phyloP scores from a whole-genome alignment of 2,113 vertebrate species.

The Martes martes region DNA sequence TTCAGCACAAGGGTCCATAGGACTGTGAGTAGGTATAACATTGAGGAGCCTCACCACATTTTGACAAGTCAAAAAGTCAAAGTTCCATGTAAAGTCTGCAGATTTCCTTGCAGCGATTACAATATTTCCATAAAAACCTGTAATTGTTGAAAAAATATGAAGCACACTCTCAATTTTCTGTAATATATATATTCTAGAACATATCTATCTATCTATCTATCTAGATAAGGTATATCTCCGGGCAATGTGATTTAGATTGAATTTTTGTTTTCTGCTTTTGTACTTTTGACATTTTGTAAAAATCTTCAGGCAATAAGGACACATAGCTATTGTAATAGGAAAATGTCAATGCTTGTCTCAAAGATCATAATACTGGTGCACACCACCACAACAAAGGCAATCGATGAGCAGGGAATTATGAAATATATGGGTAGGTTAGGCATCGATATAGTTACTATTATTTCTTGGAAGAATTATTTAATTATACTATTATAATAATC shows the following conservation, averaged over 20 bases:
- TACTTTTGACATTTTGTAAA: not conserved
- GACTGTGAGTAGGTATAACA: not conserved
- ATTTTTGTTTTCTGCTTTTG: not conserved
- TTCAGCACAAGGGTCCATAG: not conserved
- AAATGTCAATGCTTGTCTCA: not conserved
- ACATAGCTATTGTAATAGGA: not conserved
- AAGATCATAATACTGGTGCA: not conserved
- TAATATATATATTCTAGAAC: not conserved
- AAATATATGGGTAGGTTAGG: not conserved
- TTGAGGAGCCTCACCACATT: not conserved
- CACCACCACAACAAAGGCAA: not conserved
- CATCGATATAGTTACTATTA: not conserved
- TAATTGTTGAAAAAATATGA: not conserved
- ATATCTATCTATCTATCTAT: not conserved
- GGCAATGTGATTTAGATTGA: not conserved
- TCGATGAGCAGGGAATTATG: not conserved
- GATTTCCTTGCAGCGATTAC: not conserved
- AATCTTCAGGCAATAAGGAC: not conserved
- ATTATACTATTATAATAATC: not conserved
- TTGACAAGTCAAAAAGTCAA: not conserved
- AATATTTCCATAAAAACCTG: not conserved
- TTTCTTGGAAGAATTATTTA: not conserved
- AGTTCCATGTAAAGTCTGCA: not conserved
- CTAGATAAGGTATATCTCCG: not conserved
- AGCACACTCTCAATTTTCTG: not conserved